Percentiles rank a stretch among this genome's conserved stretches.
phyloP scores from a whole-genome alignment of 2,113 vertebrate genomes.

The Toxotes jaculatrix region DNA sequence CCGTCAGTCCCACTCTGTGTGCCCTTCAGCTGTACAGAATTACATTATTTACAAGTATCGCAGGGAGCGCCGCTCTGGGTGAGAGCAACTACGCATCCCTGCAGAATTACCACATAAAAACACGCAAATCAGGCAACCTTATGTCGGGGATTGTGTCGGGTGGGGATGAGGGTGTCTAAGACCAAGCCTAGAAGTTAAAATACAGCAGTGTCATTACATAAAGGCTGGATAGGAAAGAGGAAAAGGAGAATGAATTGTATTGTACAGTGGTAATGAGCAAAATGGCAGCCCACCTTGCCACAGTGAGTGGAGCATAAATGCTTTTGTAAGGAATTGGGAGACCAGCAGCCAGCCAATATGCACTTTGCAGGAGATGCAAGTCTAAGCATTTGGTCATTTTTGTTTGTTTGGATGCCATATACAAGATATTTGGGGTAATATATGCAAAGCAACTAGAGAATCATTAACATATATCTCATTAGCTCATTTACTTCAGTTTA shows the following conservation, averaged over 20 bases:
- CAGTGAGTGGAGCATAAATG: conserved; percentile 86
- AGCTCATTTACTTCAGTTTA: conserved; percentile 87
- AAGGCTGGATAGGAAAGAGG: background rate
- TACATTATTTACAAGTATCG: conserved; percentile 87
- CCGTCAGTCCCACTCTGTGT: conserved; percentile 92
- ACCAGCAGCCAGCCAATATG: conserved; percentile 89
- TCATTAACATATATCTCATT: conserved; percentile 91
- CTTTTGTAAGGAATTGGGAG: conserved; percentile 84
- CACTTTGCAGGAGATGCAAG: conserved; percentile 87
- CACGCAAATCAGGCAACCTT: conserved; percentile 73
- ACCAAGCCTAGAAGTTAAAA: conserved; percentile 48
- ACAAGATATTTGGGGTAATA: conserved; percentile 85
- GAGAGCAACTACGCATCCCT: conserved; percentile 57
- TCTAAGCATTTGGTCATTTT: conserved; percentile 78
- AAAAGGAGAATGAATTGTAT: conserved; percentile 33
- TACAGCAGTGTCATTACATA: conserved; percentile 68
- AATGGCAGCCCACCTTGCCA: conserved; percentile 88
- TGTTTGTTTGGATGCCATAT: conserved; percentile 79
- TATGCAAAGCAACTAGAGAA: conserved; percentile 97
- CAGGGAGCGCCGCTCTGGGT: conserved; percentile 47
- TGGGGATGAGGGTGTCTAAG: conserved; percentile 30
- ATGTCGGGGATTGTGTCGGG: conserved; percentile 26
- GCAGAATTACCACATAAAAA: conserved; percentile 68
- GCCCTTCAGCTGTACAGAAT: conserved; percentile 89
- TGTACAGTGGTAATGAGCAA: conserved; percentile 62